Conservation (phyloP, 2,113 vertebrate species). For the Lanius collurio region DNA sequence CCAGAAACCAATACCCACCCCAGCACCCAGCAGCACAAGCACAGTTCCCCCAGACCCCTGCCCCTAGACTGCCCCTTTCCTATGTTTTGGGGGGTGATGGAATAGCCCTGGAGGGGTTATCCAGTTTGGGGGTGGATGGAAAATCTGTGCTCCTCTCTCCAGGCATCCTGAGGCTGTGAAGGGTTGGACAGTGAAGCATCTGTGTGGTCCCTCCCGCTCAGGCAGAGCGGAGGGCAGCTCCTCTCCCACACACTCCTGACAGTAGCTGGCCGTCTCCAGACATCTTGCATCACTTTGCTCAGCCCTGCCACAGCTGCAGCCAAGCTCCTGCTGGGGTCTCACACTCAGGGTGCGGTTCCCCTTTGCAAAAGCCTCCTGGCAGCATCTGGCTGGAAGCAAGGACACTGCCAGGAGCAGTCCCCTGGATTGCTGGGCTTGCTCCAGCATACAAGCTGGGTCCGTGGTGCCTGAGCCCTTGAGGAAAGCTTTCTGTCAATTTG, state of each 20-base stretch:
- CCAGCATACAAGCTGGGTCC: not conserved
- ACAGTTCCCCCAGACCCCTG: not conserved
- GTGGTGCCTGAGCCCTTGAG: not conserved
- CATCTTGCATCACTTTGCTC: not conserved
- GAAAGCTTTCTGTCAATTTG: not conserved
- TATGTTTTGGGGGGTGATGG: not conserved
- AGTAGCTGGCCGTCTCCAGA: not conserved
- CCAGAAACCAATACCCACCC: not conserved
- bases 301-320: not conserved
- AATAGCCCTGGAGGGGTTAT: not conserved
- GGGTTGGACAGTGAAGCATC: fast-evolving
- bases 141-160: not conserved
- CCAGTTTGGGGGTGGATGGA: not conserved
- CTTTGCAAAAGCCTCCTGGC: not conserved
- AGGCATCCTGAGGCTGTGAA: not conserved
- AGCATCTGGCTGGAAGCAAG: not conserved
- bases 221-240: not conserved
- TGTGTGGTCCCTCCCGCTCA: not conserved
- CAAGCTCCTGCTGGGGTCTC: not conserved
- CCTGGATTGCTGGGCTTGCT: not conserved
- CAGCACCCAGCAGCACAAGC: not conserved
- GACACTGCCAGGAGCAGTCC: not conserved
- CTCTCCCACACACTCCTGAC: not conserved
- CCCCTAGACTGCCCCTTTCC: not conserved
- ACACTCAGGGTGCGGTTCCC: not conserved